Percentiles rank a stretch among this genome's conserved stretches.
Conservation (phyloP, 1,140 invertebrate species). For the Tribolium madens region DNA sequence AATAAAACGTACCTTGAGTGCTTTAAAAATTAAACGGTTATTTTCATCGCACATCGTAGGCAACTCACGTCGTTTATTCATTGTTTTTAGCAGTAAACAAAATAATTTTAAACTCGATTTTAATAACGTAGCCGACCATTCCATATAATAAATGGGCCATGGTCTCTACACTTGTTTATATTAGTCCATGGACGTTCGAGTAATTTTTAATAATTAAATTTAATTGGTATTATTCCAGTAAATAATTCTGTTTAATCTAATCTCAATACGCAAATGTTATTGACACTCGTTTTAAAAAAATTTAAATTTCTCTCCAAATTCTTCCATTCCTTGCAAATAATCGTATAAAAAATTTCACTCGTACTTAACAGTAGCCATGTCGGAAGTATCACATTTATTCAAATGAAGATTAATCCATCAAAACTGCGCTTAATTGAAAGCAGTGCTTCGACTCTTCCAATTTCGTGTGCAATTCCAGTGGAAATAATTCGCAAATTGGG, state of each 20-base stretch:
- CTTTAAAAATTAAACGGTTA: too few relatives aligned
- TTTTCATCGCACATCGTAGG: too few relatives aligned
- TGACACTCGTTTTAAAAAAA: not conserved
- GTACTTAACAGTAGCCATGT: not conserved
- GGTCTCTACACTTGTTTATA: not conserved
- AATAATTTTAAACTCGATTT: not conserved
- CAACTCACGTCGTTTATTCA: too few relatives aligned
- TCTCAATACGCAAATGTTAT: not conserved
- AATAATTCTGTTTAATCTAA: not conserved
- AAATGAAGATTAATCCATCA: not conserved
- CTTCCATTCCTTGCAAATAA: not conserved
- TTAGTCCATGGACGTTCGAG: not conserved
- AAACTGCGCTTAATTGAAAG: not conserved
- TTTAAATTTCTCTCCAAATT: not conserved
- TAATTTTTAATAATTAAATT: not conserved
- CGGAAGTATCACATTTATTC: not conserved
- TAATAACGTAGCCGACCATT: not conserved
- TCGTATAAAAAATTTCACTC: not conserved
- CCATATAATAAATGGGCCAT: not conserved
- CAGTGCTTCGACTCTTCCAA: not conserved
- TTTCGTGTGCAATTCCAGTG: not conserved
- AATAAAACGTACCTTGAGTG: not conserved
- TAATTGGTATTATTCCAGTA: not conserved
- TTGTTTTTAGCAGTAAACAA: too few relatives aligned
- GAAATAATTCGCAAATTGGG: constrained; percentile 10